Evolutionary conservation across 2,113 vertebrate genomes (phyloP).

Genomic region (Elgaria multicarinata): DNA sequence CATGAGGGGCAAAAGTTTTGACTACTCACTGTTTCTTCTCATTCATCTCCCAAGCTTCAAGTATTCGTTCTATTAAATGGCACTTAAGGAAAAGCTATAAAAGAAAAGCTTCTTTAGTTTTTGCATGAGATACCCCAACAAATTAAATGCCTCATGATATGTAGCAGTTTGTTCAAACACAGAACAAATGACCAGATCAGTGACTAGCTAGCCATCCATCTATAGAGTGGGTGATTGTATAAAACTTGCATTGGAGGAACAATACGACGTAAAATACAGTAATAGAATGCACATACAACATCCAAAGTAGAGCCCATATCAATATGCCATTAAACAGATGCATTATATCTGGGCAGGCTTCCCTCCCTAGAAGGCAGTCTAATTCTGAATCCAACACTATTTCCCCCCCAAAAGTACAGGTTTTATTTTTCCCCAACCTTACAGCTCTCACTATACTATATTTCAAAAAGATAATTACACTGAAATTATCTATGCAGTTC

Average conservation of each 20-base stretch:
- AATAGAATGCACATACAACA: no score
- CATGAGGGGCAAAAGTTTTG: slow-evolving; percentile 20
- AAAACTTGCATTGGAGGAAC: no score
- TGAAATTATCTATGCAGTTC: neutral
- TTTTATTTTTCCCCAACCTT: neutral
- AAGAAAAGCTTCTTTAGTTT: slow-evolving; percentile 29
- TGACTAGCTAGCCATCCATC: neutral
- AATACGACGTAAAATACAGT: no score
- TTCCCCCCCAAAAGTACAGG: neutral
- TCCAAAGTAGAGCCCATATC: neutral
- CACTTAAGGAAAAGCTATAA: slow-evolving; percentile 95
- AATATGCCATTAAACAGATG: neutral
- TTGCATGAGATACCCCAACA: neutral
- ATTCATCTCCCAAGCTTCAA: slow-evolving; percentile 95
- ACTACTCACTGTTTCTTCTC: slow-evolving; percentile 97
- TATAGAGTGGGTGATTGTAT: neutral
- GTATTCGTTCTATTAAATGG: slow-evolving; percentile 94
- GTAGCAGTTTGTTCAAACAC: neutral
- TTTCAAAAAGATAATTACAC: neutral
- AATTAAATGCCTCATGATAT: neutral
- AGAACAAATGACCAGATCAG: neutral
- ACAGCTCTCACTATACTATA: neutral
- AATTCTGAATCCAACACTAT: neutral
- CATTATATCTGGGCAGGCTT: no score
- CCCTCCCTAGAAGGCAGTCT: neutral